Evolutionary conservation across 1,140 invertebrate species (phyloP), one percentile per base, ranked within the genome.

Genomic region (Probaryconus sp.): DNA sequence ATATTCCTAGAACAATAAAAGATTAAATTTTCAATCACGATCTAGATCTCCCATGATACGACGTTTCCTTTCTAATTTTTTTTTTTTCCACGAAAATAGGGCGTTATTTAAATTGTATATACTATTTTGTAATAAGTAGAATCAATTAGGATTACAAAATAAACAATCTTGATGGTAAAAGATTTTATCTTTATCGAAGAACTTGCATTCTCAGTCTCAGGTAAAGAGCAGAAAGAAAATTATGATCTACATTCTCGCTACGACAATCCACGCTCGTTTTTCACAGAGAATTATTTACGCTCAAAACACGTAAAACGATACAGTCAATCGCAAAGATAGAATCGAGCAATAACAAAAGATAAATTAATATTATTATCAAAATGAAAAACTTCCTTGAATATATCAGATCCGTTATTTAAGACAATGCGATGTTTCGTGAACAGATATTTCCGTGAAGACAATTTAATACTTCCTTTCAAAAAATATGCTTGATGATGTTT

Each of bases 401-500:
- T 35, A 42, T 33, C 24, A 45, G 33, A 42, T 50, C 26, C 40
- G 17, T 17, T 38, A 16, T 30, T 9, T 13, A 26, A 68, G 17
- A 31, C 26, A 58, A 58, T 50, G n/a, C 2, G 21, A 60, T 53
- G 24, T 60, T 53, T 28, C 45, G 3, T 68, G 64, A 68, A 58
- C 3, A 7, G 18, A n/a, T 5, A 26, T 45, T 61, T 70, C 56
- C 20, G 37, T 60, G 55, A 69, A 53, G 6, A 35, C n/a, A 60
- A 69, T 6, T 51, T 51, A 60, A 69, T 60, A 60, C 31, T 53
- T 60, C 53, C 30, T 50, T 42, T 58, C 13, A 53, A 20, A 42
- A 70, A 24, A 7, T 24, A 47, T 33, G 5, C 9, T 16, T 20
- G 28, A 47, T 61, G 50, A 35, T 11, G 42, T 51, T 45, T 51